Percentiles rank a stretch among this genome's conserved stretches.
Evolutionary conservation across 1,140 invertebrate species (phyloP).

Genomic region (Triops cancriformis): DNA sequence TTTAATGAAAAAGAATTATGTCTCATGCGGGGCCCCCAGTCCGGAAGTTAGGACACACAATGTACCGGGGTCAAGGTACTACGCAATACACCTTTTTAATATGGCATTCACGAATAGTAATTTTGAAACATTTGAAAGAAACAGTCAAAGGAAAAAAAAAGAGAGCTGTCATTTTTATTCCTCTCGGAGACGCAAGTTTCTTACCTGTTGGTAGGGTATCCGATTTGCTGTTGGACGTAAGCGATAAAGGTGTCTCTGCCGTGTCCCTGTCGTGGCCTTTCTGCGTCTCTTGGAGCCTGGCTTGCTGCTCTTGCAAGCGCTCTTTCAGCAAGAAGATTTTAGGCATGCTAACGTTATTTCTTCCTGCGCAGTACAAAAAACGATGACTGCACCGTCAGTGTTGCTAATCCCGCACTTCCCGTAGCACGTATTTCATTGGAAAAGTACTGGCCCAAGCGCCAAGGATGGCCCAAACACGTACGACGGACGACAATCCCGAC

Average conservation of each 20-base stretch:
- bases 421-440: too few species aligned
- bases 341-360: slow-evolving; percentile 53
- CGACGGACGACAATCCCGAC: too few species aligned
- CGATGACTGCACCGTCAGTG: not conserved
- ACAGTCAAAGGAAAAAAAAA: not conserved
- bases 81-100: not conserved
- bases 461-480: too few species aligned
- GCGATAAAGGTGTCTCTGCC: not conserved
- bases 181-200: not conserved
- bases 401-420: too few species aligned
- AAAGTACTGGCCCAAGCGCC: too few species aligned
- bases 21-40: not conserved
- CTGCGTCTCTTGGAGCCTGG: slow-evolving; percentile 65
- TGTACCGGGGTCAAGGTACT: not conserved
- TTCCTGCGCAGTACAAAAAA: not conserved
- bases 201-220: slow-evolving; percentile 2
- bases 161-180: not conserved
- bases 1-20: not conserved
- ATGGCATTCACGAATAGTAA: not conserved
- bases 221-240: not conserved
- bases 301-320: slow-evolving; percentile 75
- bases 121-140: not conserved
- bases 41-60: not conserved
- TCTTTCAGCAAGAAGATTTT: slow-evolving; percentile 84
- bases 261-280: slow-evolving; percentile 39